A percentile compares a stretch with the other conserved stretches of the same genome.
phyloP scores from a whole-genome alignment of 2,888 invertebrate genomes.

The Chalcis sispes region DNA sequence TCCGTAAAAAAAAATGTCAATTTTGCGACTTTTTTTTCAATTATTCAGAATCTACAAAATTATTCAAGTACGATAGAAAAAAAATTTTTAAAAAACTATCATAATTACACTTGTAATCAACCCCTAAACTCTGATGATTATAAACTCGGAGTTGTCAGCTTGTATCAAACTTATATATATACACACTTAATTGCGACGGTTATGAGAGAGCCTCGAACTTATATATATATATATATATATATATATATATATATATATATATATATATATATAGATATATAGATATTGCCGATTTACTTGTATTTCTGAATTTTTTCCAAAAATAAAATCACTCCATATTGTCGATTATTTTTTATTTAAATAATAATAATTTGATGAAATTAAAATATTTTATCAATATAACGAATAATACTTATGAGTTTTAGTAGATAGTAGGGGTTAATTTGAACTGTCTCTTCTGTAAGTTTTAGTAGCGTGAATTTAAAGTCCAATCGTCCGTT shows the following conservation, averaged over 20 bases:
- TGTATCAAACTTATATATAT: neutral
- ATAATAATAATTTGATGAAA: too few relatives aligned
- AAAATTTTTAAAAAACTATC: constrained; percentile 29
- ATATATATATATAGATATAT: neutral
- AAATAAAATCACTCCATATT: too few relatives aligned
- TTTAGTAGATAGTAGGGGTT: too few relatives aligned
- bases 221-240: neutral
- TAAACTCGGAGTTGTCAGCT: constrained; percentile 6
- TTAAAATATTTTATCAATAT: too few relatives aligned
- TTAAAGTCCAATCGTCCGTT: neutral
- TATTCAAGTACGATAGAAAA: neutral
- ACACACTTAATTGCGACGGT: neutral
- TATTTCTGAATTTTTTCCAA: neutral
- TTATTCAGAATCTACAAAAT: constrained; percentile 31
- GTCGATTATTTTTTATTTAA: too few relatives aligned
- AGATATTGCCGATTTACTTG: neutral
- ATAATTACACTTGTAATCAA: constrained; percentile 3
- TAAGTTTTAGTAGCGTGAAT: too few relatives aligned
- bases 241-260: neutral
- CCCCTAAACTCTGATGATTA: constrained; percentile 27
- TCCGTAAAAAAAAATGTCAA: neutral
- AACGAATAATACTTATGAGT: too few relatives aligned
- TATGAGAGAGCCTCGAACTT: constrained; percentile 20
- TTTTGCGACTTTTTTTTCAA: neutral
- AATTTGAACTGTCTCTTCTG: too few relatives aligned